Conservation (phyloP, 2,113 vertebrate species). For the Emydura subglobosa region DNA sequence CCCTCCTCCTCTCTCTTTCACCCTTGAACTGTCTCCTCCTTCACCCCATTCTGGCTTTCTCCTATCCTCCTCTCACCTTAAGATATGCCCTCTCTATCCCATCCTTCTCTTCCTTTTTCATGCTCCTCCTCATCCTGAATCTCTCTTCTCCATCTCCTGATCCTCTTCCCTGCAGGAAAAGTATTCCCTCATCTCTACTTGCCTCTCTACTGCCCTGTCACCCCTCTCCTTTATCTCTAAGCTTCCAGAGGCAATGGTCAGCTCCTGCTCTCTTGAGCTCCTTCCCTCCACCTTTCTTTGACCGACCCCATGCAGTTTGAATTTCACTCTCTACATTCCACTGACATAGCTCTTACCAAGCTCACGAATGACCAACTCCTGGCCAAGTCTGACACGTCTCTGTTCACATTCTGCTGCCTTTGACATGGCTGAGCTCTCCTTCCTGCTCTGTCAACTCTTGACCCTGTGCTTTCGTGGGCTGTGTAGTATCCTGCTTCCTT, state of each 20-base stretch:
- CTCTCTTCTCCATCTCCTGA: too few relatives aligned
- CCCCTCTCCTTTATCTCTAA: neutral
- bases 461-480: neutral
- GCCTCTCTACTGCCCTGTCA: neutral
- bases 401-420: neutral
- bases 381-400: neutral
- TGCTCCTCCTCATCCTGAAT: neutral
- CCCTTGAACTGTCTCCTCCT: neutral
- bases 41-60: slow-evolving; percentile 7
- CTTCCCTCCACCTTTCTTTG: neutral
- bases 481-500: neutral
- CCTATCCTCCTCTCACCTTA: slow-evolving; percentile 11
- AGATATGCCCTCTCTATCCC: neutral
- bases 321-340: neutral
- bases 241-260: neutral
- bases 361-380: neutral
- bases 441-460: neutral
- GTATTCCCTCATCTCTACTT: neutral
- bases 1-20: slow-evolving; percentile 21
- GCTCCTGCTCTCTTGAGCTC: neutral
- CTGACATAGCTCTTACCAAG: neutral
- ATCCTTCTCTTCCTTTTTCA: neutral
- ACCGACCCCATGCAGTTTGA: neutral
- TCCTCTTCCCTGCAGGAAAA: too few relatives aligned
- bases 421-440: neutral